A percentile compares a stretch with the other conserved stretches of the same genome.
Conservation (phyloP, 1,140 invertebrate species). For the Aphis craccivora region DNA sequence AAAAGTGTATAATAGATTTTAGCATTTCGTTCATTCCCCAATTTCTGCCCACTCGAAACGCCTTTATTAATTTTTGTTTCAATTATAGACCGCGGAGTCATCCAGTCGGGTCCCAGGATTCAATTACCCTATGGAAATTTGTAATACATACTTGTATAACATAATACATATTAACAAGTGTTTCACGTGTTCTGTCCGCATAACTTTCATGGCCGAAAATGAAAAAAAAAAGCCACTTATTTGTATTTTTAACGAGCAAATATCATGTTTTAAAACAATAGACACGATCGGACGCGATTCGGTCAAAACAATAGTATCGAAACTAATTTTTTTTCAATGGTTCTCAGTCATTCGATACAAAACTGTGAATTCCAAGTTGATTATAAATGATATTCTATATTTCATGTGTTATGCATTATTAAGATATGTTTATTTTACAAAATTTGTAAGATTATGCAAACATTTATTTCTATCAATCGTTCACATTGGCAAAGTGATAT, state of each 20-base stretch:
- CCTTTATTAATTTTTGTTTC: conserved; percentile 56
- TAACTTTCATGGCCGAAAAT: conserved; percentile 40
- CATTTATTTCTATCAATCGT: not conserved
- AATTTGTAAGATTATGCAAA: not conserved
- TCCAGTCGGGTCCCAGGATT: conserved; percentile 35
- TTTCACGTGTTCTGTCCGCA: conserved; percentile 55
- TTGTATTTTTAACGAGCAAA: conserved; percentile 56
- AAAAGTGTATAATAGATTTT: conserved; percentile 44
- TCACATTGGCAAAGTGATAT: not conserved
- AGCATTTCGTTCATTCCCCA: conserved; percentile 13
- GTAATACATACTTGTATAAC: conserved; percentile 11
- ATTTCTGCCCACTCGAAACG: conserved; percentile 19
- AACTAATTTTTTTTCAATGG: conserved; percentile 29
- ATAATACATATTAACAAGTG: conserved; percentile 47
- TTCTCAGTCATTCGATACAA: conserved; percentile 3
- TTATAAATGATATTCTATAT: not conserved
- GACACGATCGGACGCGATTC: conserved; percentile 27
- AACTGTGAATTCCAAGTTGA: not conserved
- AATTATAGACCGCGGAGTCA: conserved; percentile 32
- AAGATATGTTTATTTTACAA: not conserved
- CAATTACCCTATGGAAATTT: conserved; percentile 57
- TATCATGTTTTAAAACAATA: conserved; percentile 54
- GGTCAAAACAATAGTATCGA: conserved; percentile 28
- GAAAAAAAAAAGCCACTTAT: conserved; percentile 54
- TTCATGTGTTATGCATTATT: not conserved